A percentile compares a stretch with the other conserved stretches of the same genome.
phyloP scores from a whole-genome alignment of 2,888 invertebrate genomes.

The Torymus tubicola region DNA sequence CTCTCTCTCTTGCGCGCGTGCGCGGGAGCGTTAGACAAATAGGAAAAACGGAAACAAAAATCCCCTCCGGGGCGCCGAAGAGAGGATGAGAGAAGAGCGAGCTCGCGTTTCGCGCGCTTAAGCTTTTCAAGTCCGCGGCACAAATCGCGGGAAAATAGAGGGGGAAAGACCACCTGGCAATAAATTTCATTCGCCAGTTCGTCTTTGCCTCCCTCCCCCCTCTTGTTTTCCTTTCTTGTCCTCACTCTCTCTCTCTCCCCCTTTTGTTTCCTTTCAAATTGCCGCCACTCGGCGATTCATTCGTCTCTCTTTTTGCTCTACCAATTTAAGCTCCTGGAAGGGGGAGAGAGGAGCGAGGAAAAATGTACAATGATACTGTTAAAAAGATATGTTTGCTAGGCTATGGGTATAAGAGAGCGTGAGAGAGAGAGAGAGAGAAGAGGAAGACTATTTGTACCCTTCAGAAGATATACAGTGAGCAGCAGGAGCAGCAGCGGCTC shows the following conservation, averaged over 20 bases:
- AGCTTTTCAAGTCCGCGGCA: slow-evolving; percentile 59
- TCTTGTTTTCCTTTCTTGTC: slow-evolving; percentile 55
- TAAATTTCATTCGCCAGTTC: slow-evolving; percentile 64
- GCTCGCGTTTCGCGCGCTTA: slow-evolving; percentile 56
- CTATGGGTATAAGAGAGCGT: background rate
- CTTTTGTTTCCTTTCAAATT: slow-evolving; percentile 39
- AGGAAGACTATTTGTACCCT: slow-evolving; percentile 53
- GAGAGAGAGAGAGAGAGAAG: background rate
- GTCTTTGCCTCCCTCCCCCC: slow-evolving; percentile 49
- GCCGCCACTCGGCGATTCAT: slow-evolving; percentile 39
- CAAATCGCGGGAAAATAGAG: slow-evolving; percentile 62
- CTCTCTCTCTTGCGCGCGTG: background rate
- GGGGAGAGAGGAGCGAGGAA: background rate
- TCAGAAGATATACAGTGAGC: slow-evolving; percentile 33
- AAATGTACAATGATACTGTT: slow-evolving; percentile 19
- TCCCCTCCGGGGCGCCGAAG: background rate
- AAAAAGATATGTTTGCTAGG: slow-evolving; percentile 19
- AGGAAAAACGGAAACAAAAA: slow-evolving; percentile 45
- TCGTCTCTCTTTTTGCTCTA: slow-evolving; percentile 24
- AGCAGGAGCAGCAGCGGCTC: background rate
- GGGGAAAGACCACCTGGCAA: slow-evolving; percentile 58
- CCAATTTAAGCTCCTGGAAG: slow-evolving; percentile 21
- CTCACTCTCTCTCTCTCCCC: slow-evolving; percentile 34
- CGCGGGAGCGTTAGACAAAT: slow-evolving; percentile 34
- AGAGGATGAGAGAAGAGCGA: slow-evolving; percentile 57